Evolutionary conservation across 2,113 vertebrate genomes (phyloP), one percentile per base, ranked within the genome.

Genomic region (Ramphastos sulfuratus): DNA sequence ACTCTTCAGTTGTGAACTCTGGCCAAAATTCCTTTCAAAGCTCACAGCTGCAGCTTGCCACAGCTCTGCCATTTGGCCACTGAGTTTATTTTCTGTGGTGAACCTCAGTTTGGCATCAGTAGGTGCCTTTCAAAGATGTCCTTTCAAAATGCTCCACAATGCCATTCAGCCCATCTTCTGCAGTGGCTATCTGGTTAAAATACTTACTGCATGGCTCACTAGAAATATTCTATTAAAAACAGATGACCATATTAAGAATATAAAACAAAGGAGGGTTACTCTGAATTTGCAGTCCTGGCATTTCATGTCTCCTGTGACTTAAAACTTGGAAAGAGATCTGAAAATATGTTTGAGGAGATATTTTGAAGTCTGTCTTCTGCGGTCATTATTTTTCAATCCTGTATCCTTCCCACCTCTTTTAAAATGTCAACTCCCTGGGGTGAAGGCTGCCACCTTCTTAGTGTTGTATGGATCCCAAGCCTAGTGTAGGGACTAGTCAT

Each of bases 11-110:
- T 81, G 65, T 31, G 61, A 94, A 88, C 85, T 59, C 70, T 61
- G 44, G 91, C 87, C 95, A 95, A 84, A 75, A 90, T 15, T 74
- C 61, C 27, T 58, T 72, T 70, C 65, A 63, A 75, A 94, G 79
- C 35, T 87, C 9, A 0, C 30, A 69, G 70, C 90, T 28, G 55
- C 6, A 86, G 33, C 50, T 81, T 65, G 73, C 54, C 69, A 90
- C 4, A 61, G 21, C 48, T 59, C 73, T 93, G 70, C 46, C 80
- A 90, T 88, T 95, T 95, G 83, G 85, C 85, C 35, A 69, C n/a
- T 4, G 28, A 72, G 11, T 73, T 92, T 84, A 54, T 63, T 82
- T 90, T 69, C 58, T 83, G 11, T 59, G 61, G 74, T 75, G 65
- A 91, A 39, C 44, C 80, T 83, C 66, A 65, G 60, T 83, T 37